Evolutionary conservation across 2,888 invertebrate genomes (phyloP).

Genomic region (Imbricaverruca yamaguchii): DNA sequence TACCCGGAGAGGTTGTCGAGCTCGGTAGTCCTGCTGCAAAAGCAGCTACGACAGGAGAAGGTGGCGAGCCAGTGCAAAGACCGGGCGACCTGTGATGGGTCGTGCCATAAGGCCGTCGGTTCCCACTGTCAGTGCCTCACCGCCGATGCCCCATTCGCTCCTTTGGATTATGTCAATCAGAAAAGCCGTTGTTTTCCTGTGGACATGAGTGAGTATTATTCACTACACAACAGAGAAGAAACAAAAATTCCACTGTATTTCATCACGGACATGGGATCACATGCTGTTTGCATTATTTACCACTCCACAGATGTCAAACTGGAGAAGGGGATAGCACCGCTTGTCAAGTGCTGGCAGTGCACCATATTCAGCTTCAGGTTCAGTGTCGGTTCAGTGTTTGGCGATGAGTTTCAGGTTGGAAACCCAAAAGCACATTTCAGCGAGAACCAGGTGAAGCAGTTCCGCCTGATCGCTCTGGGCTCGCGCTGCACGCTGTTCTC

Average conservation of each 20-base stretch:
- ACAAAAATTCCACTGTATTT: too few species aligned
- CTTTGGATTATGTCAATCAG: too few species aligned
- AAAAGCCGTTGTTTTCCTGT: too few species aligned
- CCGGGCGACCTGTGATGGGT: too few species aligned
- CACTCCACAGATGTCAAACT: not conserved
- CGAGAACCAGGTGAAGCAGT: not conserved
- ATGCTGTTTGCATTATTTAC: not conserved
- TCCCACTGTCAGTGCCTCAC: too few species aligned
- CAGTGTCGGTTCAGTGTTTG: not conserved
- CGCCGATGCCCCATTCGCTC: too few species aligned
- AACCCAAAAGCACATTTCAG: not conserved
- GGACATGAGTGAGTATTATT: too few species aligned
- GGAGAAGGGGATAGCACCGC: not conserved
- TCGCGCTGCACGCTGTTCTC: not conserved
- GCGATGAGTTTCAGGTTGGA: not conserved
- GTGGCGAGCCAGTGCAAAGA: too few species aligned
- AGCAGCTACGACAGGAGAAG: too few species aligned
- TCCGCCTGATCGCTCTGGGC: not conserved
- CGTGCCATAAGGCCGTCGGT: too few species aligned
- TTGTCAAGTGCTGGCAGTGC: slow-evolving; percentile 2
- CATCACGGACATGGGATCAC: too few species aligned
- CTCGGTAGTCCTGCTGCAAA: not conserved
- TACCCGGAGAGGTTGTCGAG: not conserved
- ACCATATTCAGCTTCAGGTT: not conserved
- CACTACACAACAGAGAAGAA: too few species aligned